Evolutionary conservation across 2,797 vertebrate genomes (phyloP).

Genomic region (Periophthalmus magnuspinnatus): DNA sequence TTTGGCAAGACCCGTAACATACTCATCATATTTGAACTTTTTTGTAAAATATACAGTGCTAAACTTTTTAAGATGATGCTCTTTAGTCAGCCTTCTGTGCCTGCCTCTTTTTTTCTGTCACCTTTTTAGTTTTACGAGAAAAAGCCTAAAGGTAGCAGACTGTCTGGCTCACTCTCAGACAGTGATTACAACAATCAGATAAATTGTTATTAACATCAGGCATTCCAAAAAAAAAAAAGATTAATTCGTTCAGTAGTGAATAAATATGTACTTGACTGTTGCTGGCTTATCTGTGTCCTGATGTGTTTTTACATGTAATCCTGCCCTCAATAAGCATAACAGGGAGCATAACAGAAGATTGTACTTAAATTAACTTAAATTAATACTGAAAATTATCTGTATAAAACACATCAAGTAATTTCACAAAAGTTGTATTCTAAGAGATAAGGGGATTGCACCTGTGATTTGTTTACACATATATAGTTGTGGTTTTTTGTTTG

Average conservation of each 20-base stretch:
- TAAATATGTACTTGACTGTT: background rate
- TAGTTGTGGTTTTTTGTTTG: background rate
- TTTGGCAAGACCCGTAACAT: background rate
- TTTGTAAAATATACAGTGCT: background rate
- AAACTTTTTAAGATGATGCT: background rate
- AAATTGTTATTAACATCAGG: conserved; percentile 5
- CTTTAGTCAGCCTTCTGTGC: background rate
- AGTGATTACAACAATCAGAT: conserved; percentile 11
- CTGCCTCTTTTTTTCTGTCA: background rate
- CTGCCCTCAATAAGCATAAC: too few species aligned
- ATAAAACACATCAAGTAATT: too few species aligned
- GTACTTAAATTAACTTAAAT: too few species aligned
- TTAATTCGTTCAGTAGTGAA: background rate
- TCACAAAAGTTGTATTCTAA: too few species aligned
- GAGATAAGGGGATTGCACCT: too few species aligned
- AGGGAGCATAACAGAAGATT: too few species aligned
- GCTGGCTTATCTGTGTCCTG: conserved; percentile 1
- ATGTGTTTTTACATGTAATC: conserved; percentile 15
- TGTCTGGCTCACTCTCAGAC: conserved; percentile 38
- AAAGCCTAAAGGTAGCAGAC: conserved; percentile 43
- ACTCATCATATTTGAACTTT: too few species aligned
- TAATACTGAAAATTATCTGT: too few species aligned
- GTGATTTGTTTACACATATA: background rate
- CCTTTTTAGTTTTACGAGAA: conserved; percentile 11
- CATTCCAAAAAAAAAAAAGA: background rate